These are phyloP conservation scores for Wasmannia auropunctata DNA, from an alignment of 1,140 invertebrate genomes.

Conservation along the genomic window DNA sequence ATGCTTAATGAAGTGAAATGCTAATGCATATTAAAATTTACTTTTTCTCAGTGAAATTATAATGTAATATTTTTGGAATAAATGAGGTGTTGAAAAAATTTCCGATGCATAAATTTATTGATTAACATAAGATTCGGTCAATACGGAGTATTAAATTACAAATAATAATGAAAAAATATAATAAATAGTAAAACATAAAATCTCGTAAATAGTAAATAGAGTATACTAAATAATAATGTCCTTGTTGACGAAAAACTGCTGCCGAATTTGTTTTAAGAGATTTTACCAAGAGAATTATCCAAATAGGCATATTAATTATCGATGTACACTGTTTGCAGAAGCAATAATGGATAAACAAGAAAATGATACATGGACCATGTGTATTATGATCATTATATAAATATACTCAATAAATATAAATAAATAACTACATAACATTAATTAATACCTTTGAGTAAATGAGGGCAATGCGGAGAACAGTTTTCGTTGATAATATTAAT, in stretches of 20 bases:
- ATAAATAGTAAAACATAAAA: not conserved
- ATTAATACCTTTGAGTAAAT: not conserved
- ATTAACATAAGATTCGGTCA: not conserved
- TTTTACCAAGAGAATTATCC: not conserved
- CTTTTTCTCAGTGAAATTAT: not conserved
- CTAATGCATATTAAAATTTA: not conserved
- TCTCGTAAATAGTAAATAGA: not conserved
- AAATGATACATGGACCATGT: not conserved
- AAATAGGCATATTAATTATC: not conserved
- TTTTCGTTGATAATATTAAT: conserved; percentile 1
- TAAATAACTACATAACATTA: not conserved
- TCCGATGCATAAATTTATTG: not conserved
- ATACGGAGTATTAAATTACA: not conserved
- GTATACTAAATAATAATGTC: not conserved
- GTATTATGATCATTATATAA: not conserved
- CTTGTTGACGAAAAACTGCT: not conserved
- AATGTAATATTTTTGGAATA: not conserved
- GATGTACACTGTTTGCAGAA: not conserved
- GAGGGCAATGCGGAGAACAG: not conserved
- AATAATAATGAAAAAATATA: not conserved
- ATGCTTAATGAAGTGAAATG: not conserved
- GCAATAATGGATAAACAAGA: not conserved
- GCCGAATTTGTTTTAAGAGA: not conserved
- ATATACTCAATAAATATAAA: not conserved
- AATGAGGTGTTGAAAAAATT: not conserved